Evolutionary conservation across 1,140 invertebrate species (phyloP), one percentile per base, ranked within the genome.

Genomic region (Pinna nobilis): DNA sequence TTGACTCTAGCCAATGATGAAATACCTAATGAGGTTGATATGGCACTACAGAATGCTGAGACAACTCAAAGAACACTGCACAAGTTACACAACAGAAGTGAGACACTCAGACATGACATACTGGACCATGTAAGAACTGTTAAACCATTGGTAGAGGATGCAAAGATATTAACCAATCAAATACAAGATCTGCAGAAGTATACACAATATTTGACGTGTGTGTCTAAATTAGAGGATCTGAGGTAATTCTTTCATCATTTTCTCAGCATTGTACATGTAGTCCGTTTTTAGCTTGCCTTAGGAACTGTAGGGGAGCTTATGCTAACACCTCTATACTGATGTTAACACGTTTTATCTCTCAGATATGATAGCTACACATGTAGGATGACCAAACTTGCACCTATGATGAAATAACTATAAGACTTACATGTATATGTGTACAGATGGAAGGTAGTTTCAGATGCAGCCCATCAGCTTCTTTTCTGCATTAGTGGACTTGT

Each of bases 111-210:
- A 7, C 80, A 86, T 70, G 82, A 90, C 30, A 89, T 93, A 25
- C 77, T 89, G 25, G 80, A 89, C 28, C 88, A 90, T 70, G 83
- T 91, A 1, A 71, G 86, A 18, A 83, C 91, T 69, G 89, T 91
- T 64, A 86, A 91, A 64, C 89, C 90, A 13, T 80, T 89, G 23
- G 82, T 91, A 30, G 85, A 84, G 13, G 83, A 91, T 18, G 82
- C 93, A 2, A 84, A 90, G 51, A 84, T 87, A 70, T 83, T 91
- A 59, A 86, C 92, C 3, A 85, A 91, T 30, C 91, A 92, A 79
- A 90, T 94, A 49, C 86, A 90, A 30, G 90, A 92, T 63, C 87
- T 94, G 50, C 91, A 94, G 77, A 90, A 90, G 66, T 87, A 91
- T 25, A 83, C 92, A 20, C 90, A 91, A 41, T 94, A 95, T 85